These are phyloP conservation scores for Omphaloscelis lunosa DNA, from an alignment of 2,888 invertebrate genomes.

Conservation along the genomic window DNA sequence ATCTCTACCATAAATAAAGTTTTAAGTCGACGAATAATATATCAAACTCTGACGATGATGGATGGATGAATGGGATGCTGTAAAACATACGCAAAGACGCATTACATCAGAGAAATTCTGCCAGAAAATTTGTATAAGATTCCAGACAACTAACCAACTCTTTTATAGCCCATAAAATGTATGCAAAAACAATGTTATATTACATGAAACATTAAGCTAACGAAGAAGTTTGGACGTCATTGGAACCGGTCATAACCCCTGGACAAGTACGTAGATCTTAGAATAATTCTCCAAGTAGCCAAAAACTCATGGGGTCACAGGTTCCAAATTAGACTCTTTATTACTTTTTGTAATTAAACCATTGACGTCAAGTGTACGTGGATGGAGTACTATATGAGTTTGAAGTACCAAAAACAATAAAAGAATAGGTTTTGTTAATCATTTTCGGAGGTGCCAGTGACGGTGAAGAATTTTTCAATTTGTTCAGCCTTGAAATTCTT, in stretches of 20 bases:
- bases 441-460: conserved; percentile 24
- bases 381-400: conserved; percentile 49
- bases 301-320: conserved; percentile 46
- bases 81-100: conserved; percentile 31
- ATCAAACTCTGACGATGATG: conserved; percentile 39
- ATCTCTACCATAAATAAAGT: conserved; percentile 45
- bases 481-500: conserved; percentile 25
- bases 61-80: conserved; percentile 38
- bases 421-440: conserved; percentile 46
- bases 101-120: conserved; percentile 41
- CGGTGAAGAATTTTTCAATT: conserved; percentile 36
- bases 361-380: conserved; percentile 59
- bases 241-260: conserved; percentile 32
- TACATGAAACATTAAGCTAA: conserved; percentile 27
- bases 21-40: conserved; percentile 11
- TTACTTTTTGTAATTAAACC: conserved; percentile 56
- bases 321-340: conserved; percentile 57
- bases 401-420: conserved; percentile 42
- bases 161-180: conserved; percentile 51
- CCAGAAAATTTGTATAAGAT: conserved; percentile 23
- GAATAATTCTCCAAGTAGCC: conserved; percentile 34
- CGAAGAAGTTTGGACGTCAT: conserved; percentile 44
- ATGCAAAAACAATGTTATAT: conserved; percentile 46
- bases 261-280: conserved; percentile 29
- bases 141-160: conserved; percentile 7